Evolutionary conservation across 1,140 invertebrate genomes (phyloP).

Genomic region (Drepana arcuata): DNA sequence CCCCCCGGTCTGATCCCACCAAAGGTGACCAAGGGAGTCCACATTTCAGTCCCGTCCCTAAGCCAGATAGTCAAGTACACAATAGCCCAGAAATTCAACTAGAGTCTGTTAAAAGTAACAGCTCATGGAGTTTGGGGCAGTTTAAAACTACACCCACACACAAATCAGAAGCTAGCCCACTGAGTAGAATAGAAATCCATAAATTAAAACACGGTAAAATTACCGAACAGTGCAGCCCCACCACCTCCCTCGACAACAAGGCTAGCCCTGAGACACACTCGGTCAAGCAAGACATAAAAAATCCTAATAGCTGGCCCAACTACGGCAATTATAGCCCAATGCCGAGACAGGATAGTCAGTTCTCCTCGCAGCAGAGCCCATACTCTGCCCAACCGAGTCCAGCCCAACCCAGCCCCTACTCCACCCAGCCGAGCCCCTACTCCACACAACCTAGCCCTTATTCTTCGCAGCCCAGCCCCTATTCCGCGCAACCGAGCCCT

Average conservation of each 20-base stretch:
- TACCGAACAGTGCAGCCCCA: slow-evolving; percentile 60
- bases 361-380: slow-evolving; percentile 58
- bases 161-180: slow-evolving; percentile 61
- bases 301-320: slow-evolving; percentile 58
- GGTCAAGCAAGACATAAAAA: slow-evolving; percentile 55
- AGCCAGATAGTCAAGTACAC: slow-evolving; percentile 62
- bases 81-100: slow-evolving; percentile 54
- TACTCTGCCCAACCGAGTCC: slow-evolving; percentile 69
- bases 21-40: slow-evolving; percentile 57
- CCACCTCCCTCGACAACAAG: slow-evolving; percentile 59
- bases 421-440: slow-evolving; percentile 63
- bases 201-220: slow-evolving; percentile 54
- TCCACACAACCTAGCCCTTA: slow-evolving; percentile 66
- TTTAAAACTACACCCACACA: slow-evolving; percentile 56
- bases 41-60: slow-evolving; percentile 56
- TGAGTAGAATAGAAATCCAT: slow-evolving; percentile 54
- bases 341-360: slow-evolving; percentile 56
- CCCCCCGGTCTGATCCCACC: slow-evolving; percentile 43
- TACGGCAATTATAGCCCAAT: slow-evolving; percentile 62
- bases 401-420: slow-evolving; percentile 60
- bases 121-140: slow-evolving; percentile 53
- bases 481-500: slow-evolving; percentile 64
- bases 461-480: slow-evolving; percentile 63
- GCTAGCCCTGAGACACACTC: slow-evolving; percentile 50
- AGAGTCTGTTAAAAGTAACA: slow-evolving; percentile 42